Base-by-base conservation (phyloP, 2,113 vertebrate species). In the Marmota monax region DNA sequence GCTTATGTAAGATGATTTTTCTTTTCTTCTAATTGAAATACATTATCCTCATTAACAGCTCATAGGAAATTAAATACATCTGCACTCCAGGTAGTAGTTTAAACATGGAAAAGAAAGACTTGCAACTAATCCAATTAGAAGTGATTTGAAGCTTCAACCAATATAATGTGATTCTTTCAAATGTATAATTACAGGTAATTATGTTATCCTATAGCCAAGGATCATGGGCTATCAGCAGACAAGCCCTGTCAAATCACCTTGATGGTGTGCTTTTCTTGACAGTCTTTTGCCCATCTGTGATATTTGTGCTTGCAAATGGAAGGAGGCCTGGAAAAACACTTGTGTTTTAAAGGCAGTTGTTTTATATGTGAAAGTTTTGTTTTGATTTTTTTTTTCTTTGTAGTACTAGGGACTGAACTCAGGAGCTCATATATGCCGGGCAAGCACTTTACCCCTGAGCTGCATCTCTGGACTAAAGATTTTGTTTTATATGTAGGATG, bases 61-160 rank as follows among this genome's bases (percentile, higher is more conserved):
- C 88, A 42, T 4, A 88, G 67, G 51, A 96, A 90, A 96, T 67
- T 23, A 92, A 96, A 69, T 23, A n/a, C 42, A 69, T 56, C 29
- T 77, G 23, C 56, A 70, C 12, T 58, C 29, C n/a, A 84, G 32
- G 14, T 85, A 34, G 29, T 16, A n/a, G 29, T 39, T 93, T 88
- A 48, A 72, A 74, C 22, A 70, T 73, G 63, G 86, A 92, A 92
- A 76, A 80, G 20, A 72, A 82, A 87, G 53, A 6, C 72, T 95
- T 91, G 29, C 48, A 94, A 79, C 16, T 34, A 88, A 97, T 79
- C 32, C 45, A 86, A n/a, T 93, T 58, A 69, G 89, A 73, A 82
- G 34, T 86, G 32, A 95, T 56, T 37, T 67, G 27, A 92, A 27
- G 22, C 20, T 7, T 84, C 69, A 73, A 17, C 32, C 56, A 84